phyloP scores from a whole-genome alignment of 2,888 invertebrate species.

The Phengaris arion region DNA sequence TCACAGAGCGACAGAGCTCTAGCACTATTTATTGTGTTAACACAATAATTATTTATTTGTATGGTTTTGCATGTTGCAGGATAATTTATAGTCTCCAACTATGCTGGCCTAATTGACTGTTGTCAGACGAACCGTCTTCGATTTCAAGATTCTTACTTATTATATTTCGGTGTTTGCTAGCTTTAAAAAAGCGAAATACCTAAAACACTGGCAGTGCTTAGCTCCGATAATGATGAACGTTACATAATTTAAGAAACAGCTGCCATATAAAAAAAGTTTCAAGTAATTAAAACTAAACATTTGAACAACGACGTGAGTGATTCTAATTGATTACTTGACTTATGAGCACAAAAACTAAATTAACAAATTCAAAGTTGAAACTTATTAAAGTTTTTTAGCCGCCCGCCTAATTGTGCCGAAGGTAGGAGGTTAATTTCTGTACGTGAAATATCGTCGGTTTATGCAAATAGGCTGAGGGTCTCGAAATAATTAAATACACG shows the following conservation, averaged over 20 bases:
- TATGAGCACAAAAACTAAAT: conserved; percentile 56
- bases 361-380: conserved; percentile 43
- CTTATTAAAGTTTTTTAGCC: conserved; percentile 69
- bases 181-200: no score
- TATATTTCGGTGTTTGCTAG: no score
- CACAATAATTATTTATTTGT: no score
- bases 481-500: conserved; percentile 72
- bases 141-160: no score
- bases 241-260: neutral
- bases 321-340: conserved; percentile 71
- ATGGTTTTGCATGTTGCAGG: no score
- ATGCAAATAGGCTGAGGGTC: conserved; percentile 70
- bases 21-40: no score
- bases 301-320: conserved; percentile 49
- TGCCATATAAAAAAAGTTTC: neutral
- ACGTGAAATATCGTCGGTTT: conserved; percentile 74
- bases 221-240: neutral
- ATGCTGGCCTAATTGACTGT: no score
- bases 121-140: no score
- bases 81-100: no score
- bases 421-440: conserved; percentile 71
- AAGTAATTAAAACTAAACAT: conserved; percentile 29
- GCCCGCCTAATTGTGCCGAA: conserved; percentile 65
- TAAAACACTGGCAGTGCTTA: no score
- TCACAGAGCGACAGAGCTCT: no score